Evolutionary conservation across 1,140 invertebrate genomes (phyloP).

Genomic region (Akabosia matsudoensis): DNA sequence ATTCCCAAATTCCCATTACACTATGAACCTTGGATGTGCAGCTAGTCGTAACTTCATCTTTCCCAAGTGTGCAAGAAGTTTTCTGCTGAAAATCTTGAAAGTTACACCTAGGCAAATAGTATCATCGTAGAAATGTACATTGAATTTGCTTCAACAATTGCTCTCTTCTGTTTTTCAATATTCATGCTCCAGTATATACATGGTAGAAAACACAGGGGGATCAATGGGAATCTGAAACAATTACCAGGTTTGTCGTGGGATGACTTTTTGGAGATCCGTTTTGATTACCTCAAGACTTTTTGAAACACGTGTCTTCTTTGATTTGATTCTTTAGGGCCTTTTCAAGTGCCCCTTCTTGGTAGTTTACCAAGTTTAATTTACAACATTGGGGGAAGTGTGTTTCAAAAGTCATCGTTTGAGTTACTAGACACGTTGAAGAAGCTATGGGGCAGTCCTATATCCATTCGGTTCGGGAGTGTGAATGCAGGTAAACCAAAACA

Average conservation of each 20-base stretch:
- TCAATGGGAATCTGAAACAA: background rate
- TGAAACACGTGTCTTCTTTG: too few relatives aligned
- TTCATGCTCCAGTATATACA: background rate
- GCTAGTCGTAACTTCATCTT: too few relatives aligned
- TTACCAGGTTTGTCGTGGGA: too few relatives aligned
- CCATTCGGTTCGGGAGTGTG: background rate
- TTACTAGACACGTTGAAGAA: background rate
- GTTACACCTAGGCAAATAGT: too few relatives aligned
- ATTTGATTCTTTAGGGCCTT: background rate
- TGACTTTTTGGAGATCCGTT: too few relatives aligned
- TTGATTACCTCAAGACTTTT: too few relatives aligned
- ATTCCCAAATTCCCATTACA: too few relatives aligned
- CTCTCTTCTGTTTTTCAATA: background rate
- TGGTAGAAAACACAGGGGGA: too few relatives aligned
- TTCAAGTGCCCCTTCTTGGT: background rate
- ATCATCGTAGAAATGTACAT: background rate
- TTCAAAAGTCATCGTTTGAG: background rate
- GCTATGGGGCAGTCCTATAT: background rate
- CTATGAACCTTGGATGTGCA: too few relatives aligned
- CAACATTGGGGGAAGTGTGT: background rate
- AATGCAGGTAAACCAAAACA: background rate
- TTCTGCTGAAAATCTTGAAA: too few relatives aligned
- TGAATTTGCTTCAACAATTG: background rate
- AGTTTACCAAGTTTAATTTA: background rate
- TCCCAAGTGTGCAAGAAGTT: too few relatives aligned